Base-by-base conservation (phyloP, 2,888 invertebrate genomes). In the Psylliodes chrysocephalus region DNA sequence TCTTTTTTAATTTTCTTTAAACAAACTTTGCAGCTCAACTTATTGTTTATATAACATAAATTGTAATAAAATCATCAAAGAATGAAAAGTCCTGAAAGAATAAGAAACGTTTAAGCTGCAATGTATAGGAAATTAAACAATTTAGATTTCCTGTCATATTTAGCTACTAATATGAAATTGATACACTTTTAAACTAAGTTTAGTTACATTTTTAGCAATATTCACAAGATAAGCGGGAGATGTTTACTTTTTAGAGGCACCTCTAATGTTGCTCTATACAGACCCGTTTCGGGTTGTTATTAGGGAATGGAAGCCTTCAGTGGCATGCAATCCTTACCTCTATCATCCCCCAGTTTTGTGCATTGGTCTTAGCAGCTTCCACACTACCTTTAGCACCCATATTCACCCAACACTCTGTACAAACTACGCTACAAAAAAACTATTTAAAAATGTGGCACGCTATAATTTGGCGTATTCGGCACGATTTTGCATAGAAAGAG, bases 321-420 rank as follows among this genome's bases (percentile, higher is more conserved):
- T 4, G 33, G 5, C 38, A 38, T 38, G 42, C 17, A 42, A 14
- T 2, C 53, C 86, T 86, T 88, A 91, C 91, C 91, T 91, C 91
- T 81, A 90, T 85, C 85, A 90, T 90, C 85, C 89, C 90, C 91
- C 91, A 91, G 85, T 89, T 90, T 86, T 91, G 73, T 85, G 90
- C 88, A 85, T 90, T 90, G 86, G 90, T 88, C 88, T 91, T 91
- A 82, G 89, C 90, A 81, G 90, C 90, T 84, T 91, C 91, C 83
- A 91, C 91, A 87, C 91, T 91, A 83, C 90, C 90, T 87, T 91
- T 91, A 83, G 91, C 91, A 85, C 91, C 91, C 91, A 91, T 91
- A 82, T 85, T 71, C 38, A 62, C 63, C 30, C 55, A 62, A 60
- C 60, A 62, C 62, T 61, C 62, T 59, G 51, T 67, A 54, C 38